phyloP scores from a whole-genome alignment of 2,113 vertebrate genomes.

The Poecilia latipinna region DNA sequence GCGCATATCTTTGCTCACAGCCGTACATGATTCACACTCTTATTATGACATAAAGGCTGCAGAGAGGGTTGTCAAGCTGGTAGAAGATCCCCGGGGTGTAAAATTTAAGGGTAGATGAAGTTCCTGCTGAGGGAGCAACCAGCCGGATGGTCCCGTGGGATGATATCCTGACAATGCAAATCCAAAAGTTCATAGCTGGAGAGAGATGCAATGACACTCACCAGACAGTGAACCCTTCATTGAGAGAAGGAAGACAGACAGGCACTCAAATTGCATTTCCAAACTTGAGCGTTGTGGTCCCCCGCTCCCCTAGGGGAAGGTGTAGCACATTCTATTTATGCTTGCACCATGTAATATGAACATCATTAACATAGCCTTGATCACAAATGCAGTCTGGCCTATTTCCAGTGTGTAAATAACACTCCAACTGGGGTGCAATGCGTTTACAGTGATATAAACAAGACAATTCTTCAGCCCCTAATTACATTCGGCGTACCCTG shows the following conservation, averaged over 20 bases:
- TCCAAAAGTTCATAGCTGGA: conserved; percentile 35
- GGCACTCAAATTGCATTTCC: conserved; percentile 48
- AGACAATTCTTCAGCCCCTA: conserved; percentile 58
- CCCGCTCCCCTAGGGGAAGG: conserved; percentile 41
- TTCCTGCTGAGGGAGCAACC: conserved; percentile 39
- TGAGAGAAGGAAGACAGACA: conserved; percentile 44
- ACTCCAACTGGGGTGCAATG: conserved; percentile 50
- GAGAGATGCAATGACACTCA: conserved; percentile 62
- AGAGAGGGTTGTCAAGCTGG: conserved; percentile 25
- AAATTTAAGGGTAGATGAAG: conserved; percentile 35
- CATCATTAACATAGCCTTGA: conserved; percentile 68
- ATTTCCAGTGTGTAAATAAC: conserved; percentile 70
- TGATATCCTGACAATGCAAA: conserved; percentile 52
- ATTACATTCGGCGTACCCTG: conserved; percentile 52
- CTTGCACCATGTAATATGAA: conserved; percentile 61
- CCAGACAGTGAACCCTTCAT: conserved; percentile 59
- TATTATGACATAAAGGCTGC: conserved; percentile 19
- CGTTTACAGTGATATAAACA: conserved; percentile 64
- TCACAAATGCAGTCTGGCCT: conserved; percentile 66
- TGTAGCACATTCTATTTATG: conserved; percentile 60
- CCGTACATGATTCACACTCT: conserved; percentile 27
- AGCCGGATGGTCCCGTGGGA: conserved; percentile 36
- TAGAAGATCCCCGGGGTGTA: conserved; percentile 23
- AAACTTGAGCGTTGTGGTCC: conserved; percentile 35
- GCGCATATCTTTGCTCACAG: conserved; percentile 16